Evolutionary conservation across 2,797 vertebrate genomes (phyloP).

Genomic region (Eleutherodactylus coqui): DNA sequence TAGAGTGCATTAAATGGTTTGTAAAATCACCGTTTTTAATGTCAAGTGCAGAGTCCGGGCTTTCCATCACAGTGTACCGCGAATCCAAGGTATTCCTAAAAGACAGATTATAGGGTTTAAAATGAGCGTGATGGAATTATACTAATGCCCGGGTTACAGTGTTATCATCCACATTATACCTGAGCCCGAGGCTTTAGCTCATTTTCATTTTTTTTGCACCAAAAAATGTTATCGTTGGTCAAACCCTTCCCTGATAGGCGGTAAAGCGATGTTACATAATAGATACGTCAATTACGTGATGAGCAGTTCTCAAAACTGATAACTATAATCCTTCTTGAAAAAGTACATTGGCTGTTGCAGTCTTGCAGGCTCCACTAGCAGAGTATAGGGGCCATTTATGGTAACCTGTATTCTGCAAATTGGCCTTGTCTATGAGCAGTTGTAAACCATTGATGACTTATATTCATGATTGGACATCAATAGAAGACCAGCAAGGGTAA

Average conservation of each 20-base stretch:
- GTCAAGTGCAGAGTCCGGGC: conserved; percentile 69
- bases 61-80: conserved; percentile 64
- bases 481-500: no score
- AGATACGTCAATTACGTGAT: background rate
- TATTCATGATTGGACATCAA: no score
- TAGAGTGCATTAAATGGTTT: conserved; percentile 88
- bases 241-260: background rate
- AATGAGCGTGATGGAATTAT: conserved; percentile 21
- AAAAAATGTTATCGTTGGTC: background rate
- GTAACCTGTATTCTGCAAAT: background rate
- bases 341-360: background rate
- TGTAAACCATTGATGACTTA: no score
- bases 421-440: background rate
- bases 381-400: background rate
- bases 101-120: conserved; percentile 21
- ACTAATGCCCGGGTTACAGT: background rate
- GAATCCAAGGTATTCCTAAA: conserved; percentile 10
- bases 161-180: background rate
- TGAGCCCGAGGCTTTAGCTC: background rate
- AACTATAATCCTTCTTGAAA: no score
- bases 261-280: background rate
- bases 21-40: conserved; percentile 84
- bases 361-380: background rate
- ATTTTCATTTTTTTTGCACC: background rate
- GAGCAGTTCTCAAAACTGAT: background rate